phyloP scores from a whole-genome alignment of 2,113 vertebrate species.

The Thomomys bottae region DNA sequence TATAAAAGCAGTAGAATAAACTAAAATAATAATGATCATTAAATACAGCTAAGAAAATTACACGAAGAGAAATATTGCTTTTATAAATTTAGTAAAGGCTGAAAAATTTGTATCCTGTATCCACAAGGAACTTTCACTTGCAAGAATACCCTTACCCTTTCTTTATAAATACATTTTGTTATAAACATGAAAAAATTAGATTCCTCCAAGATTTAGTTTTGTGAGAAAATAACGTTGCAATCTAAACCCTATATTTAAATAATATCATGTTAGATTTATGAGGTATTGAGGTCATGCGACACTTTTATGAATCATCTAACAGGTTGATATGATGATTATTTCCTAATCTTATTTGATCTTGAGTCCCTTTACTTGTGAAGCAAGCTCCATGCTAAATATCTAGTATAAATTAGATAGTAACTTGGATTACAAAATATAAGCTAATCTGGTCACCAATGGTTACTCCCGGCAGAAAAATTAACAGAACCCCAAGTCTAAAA shows the following conservation, averaged over 20 bases:
- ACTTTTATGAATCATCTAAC: background rate
- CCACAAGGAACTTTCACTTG: background rate
- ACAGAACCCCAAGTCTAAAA: no score
- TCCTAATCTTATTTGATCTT: background rate
- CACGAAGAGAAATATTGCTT: background rate
- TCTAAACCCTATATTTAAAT: background rate
- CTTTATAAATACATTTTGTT: slow-evolving; percentile 12
- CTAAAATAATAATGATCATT: background rate
- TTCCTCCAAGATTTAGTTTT: background rate
- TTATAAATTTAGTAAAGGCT: background rate
- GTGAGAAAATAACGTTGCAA: background rate
- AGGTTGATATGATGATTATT: background rate
- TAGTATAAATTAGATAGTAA: background rate
- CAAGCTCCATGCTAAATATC: background rate
- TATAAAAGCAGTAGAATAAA: background rate
- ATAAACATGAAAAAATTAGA: background rate
- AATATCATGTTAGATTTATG: background rate
- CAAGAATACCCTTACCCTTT: slow-evolving; percentile 19
- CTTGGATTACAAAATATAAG: background rate
- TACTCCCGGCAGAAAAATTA: no score
- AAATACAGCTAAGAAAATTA: background rate
- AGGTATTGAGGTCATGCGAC: background rate
- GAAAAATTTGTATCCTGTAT: background rate
- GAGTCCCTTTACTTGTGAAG: background rate
- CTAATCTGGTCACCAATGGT: no score